Conservation (phyloP, 2,113 vertebrate genomes). For the Canis aureus region DNA sequence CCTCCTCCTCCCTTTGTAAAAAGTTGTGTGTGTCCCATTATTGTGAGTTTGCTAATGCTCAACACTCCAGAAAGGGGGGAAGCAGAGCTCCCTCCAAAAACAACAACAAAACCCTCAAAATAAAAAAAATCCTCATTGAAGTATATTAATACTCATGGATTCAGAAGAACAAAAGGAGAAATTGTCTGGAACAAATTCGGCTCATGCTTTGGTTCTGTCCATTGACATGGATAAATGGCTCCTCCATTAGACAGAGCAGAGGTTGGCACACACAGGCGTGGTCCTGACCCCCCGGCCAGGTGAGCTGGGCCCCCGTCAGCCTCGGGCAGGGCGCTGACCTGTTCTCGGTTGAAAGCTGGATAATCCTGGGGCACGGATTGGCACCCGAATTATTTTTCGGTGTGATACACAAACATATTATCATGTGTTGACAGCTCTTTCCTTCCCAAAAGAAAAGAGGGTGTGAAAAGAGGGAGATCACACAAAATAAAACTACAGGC, state of each 20-base stretch:
- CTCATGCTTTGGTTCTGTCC: conserved; percentile 79
- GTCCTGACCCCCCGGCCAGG: background rate
- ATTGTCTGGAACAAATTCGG: conserved; percentile 76
- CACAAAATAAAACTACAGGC: background rate
- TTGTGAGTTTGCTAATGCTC: background rate
- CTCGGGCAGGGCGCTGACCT: background rate
- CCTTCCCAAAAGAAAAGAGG: background rate
- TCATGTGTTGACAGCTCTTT: background rate
- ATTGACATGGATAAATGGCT: conserved; percentile 62
- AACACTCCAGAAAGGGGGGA: background rate
- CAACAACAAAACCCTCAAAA: conserved; percentile 24
- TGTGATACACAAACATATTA: background rate
- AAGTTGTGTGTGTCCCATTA: conserved; percentile 3
- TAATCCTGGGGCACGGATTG: accelerated
- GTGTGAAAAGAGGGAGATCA: background rate
- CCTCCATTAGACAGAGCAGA: background rate
- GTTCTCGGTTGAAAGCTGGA: too few relatives aligned
- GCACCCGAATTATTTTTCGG: background rate
- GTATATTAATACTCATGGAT: conserved; percentile 81
- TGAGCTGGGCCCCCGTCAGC: background rate
- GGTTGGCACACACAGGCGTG: background rate
- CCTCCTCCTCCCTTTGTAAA: background rate
- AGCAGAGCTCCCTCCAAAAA: background rate
- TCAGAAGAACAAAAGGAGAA: conserved; percentile 81
- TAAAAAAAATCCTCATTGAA: conserved; percentile 73